A percentile compares a stretch with the other conserved stretches of the same genome.
phyloP scores from a whole-genome alignment of 2,888 invertebrate genomes.

The Perizoma flavofasciatum region DNA sequence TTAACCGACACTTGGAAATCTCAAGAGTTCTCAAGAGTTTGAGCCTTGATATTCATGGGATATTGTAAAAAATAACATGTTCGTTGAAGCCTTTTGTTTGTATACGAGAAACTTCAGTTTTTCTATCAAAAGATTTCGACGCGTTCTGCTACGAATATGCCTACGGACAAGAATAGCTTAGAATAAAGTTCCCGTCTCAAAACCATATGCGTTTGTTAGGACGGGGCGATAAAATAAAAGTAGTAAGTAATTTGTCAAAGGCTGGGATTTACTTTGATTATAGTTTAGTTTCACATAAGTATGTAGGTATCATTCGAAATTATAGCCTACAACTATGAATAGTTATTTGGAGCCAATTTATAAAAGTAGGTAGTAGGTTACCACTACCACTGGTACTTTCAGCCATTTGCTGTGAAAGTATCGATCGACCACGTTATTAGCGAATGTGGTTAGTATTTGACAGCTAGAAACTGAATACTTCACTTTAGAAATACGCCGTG shows the following conservation, averaged over 20 bases:
- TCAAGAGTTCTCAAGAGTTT: too few relatives aligned
- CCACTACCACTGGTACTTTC: conserved; percentile 1
- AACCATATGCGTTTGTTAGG: too few relatives aligned
- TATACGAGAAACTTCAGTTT: not conserved
- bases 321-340: not conserved
- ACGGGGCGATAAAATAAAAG: too few relatives aligned
- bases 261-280: too few relatives aligned
- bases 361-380: conserved; percentile 1
- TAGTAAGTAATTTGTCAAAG: too few relatives aligned
- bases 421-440: conserved; percentile 16
- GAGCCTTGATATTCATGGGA: too few relatives aligned
- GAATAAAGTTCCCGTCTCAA: too few relatives aligned
- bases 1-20: too few relatives aligned
- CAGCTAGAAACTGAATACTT: conserved; percentile 37
- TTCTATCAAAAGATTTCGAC: conserved; percentile 14
- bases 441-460: conserved; percentile 33
- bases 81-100: not conserved
- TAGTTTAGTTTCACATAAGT: too few relatives aligned
- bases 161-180: not conserved
- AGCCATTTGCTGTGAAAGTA: conserved; percentile 30
- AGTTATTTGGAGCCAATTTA: conserved; percentile 8
- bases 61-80: not conserved
- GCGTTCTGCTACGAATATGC: conserved; percentile 8
- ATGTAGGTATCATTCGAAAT: too few relatives aligned
- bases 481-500: conserved; percentile 27